Percentiles rank a stretch among this genome's conserved stretches.
Conservation (phyloP, 2,888 invertebrate species). For the Pristionchus maxplancki region DNA sequence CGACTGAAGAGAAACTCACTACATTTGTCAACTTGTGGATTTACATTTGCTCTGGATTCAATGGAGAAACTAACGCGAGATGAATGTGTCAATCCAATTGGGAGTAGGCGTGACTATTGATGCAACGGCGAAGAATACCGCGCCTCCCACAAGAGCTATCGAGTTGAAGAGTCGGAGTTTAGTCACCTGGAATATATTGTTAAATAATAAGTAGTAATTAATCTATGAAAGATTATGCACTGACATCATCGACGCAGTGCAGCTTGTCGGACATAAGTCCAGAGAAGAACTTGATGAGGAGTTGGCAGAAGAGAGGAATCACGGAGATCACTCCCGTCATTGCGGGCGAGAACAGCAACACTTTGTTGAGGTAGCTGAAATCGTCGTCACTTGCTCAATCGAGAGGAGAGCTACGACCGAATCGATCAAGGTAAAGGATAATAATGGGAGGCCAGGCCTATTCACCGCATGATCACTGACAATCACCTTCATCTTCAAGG, state of each 20-base stretch:
- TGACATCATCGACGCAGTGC: conserved; percentile 38
- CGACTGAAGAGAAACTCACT: conserved; percentile 54
- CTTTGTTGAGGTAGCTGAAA: conserved; percentile 47
- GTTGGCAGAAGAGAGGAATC: conserved; percentile 46
- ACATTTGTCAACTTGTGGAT: no score
- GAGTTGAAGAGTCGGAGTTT: conserved; percentile 45
- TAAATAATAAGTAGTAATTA: no score
- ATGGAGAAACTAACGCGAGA: neutral
- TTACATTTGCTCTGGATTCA: no score
- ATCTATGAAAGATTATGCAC: neutral
- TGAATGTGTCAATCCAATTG: conserved; percentile 13
- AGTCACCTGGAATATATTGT: conserved; percentile 22
- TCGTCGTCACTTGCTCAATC: no score
- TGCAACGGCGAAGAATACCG: conserved; percentile 37
- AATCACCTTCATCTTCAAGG: no score
- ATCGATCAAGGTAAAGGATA: no score
- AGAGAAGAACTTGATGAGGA: conserved; percentile 22
- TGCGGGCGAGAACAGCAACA: neutral
- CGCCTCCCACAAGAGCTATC: conserved; percentile 38
- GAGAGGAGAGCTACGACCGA: no score
- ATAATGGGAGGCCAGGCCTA: no score
- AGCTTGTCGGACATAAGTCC: conserved; percentile 46
- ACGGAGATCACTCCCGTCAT: conserved; percentile 41
- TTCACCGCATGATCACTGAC: no score
- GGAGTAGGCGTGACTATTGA: neutral